Conservation (phyloP, 1,140 invertebrate species). For the Dolichoris vasculosae region DNA sequence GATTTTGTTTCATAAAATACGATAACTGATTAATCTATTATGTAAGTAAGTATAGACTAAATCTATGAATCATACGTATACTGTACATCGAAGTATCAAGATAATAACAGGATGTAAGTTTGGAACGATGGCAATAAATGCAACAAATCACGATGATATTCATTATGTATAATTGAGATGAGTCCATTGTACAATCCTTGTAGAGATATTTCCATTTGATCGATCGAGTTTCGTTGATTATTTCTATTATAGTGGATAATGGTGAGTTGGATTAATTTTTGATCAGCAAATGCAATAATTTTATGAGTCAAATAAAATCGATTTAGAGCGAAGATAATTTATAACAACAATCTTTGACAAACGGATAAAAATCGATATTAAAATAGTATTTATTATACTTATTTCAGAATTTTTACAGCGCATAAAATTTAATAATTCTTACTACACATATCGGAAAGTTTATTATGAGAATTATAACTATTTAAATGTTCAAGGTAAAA, state of each 20-base stretch:
- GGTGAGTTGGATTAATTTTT: background rate
- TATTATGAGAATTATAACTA: background rate
- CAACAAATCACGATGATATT: conserved; percentile 15
- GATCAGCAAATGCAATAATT: no score
- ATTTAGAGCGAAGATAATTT: background rate
- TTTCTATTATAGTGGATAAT: background rate
- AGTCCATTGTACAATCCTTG: background rate
- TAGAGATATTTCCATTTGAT: background rate
- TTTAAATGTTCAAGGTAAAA: no score
- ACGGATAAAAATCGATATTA: no score
- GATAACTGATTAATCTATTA: background rate
- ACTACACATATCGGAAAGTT: background rate
- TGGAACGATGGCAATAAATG: background rate
- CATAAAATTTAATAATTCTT: background rate
- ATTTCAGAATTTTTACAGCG: no score
- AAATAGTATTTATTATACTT: no score
- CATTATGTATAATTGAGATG: background rate
- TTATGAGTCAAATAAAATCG: background rate
- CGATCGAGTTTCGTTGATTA: background rate
- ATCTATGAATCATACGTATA: background rate
- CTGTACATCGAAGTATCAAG: background rate
- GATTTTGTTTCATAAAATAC: background rate
- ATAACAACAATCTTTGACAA: no score
- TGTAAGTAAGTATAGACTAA: background rate
- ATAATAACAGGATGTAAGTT: conserved; percentile 10